These are phyloP conservation scores for Cyanocitta stelleri DNA, from an alignment of 2,113 vertebrate genomes.

Conservation along the genomic window DNA sequence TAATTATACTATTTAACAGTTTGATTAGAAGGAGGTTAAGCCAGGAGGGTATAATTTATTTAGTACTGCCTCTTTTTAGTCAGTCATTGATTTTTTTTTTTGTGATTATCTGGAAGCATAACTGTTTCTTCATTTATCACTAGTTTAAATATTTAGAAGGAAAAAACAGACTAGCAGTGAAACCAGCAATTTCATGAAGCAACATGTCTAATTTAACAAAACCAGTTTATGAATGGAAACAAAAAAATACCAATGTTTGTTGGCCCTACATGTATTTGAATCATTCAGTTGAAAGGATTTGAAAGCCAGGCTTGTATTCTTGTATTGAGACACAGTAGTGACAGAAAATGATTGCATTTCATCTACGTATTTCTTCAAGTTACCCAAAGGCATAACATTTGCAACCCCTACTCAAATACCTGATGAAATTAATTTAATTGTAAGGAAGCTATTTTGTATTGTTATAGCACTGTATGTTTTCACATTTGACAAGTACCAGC, in stretches of 20 bases:
- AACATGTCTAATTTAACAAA: background rate
- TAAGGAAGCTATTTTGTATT: constrained; percentile 76
- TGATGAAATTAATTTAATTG: constrained; percentile 40
- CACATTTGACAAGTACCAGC: constrained; percentile 76
- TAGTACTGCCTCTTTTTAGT: background rate
- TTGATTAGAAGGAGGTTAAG: background rate
- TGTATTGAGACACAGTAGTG: background rate
- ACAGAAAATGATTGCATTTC: constrained; percentile 1
- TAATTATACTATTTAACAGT: background rate
- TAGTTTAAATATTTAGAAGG: background rate
- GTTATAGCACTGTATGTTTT: constrained; percentile 63
- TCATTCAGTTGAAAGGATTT: background rate
- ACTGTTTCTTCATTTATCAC: background rate
- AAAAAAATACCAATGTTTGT: background rate
- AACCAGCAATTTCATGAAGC: background rate
- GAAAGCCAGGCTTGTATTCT: background rate
- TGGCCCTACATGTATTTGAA: background rate
- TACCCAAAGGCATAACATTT: constrained; percentile 33
- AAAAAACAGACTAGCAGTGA: background rate
- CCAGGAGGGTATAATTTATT: background rate
- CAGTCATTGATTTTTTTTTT: background rate
- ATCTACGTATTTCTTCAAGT: constrained; percentile 15
- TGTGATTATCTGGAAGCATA: background rate
- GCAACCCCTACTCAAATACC: constrained; percentile 1
- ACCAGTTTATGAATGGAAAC: background rate